Conservation (phyloP, 2,888 invertebrate species). For the Margaritifera margaritifera region DNA sequence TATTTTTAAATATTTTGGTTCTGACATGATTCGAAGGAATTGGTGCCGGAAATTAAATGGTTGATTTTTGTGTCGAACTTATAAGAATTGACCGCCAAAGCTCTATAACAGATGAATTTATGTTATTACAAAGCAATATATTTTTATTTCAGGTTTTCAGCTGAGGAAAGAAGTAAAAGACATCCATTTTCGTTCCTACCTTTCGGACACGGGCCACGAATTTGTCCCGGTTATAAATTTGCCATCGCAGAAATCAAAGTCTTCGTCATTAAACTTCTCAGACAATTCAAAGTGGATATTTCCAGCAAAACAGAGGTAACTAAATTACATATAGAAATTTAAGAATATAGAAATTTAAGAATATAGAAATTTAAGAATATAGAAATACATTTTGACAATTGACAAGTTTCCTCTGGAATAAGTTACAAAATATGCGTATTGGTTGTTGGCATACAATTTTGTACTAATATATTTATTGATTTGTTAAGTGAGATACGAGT, state of each 20-base stretch:
- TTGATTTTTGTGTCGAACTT: no score
- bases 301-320: conserved; percentile 42
- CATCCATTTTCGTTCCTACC: conserved; percentile 46
- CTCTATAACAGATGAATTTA: no score
- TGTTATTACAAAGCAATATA: no score
- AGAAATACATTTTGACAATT: background rate
- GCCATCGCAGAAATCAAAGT: conserved; percentile 43
- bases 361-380: background rate
- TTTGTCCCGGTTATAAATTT: conserved; percentile 51
- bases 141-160: conserved; percentile 37
- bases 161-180: conserved; percentile 20
- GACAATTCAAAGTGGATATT: conserved; percentile 31
- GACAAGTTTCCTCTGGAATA: background rate
- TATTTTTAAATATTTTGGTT: no score
- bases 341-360: background rate
- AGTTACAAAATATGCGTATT: background rate
- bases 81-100: no score
- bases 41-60: no score
- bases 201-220: conserved; percentile 55
- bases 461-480: background rate
- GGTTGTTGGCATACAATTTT: background rate
- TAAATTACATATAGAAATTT: background rate
- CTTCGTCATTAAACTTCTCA: conserved; percentile 40
- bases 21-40: no score
- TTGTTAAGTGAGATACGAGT: background rate